Conservation (phyloP, 2,888 invertebrate species). For the Physocephala rufipes region DNA sequence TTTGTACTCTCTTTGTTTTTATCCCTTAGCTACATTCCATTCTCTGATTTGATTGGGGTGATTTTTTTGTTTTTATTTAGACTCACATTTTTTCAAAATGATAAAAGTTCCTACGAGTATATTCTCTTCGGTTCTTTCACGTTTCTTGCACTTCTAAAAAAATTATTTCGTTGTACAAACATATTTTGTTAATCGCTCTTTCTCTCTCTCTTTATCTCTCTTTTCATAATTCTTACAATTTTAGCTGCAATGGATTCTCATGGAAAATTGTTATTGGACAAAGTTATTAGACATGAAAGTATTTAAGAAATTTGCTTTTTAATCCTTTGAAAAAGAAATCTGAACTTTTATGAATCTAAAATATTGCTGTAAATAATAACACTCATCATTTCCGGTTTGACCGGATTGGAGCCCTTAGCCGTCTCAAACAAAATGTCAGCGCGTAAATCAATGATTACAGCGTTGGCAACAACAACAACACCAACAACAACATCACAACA, state of each 20-base stretch:
- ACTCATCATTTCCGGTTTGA: conserved; percentile 3
- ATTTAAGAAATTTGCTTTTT: not conserved
- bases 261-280: not conserved
- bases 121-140: too few relatives aligned
- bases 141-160: too few relatives aligned
- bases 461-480: conserved; percentile 38
- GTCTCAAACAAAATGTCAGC: conserved; percentile 45
- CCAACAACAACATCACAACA: conserved; percentile 40
- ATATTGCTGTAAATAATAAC: not conserved
- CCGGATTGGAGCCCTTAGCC: conserved; percentile 31
- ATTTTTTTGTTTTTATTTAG: too few relatives aligned
- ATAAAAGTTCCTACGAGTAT: too few relatives aligned
- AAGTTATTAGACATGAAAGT: too few relatives aligned
- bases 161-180: not conserved
- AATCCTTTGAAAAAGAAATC: too few relatives aligned
- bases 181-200: not conserved
- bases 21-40: too few relatives aligned
- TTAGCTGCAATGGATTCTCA: not conserved
- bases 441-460: conserved; percentile 41
- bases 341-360: conserved; percentile 7
- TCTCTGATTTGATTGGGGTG: too few relatives aligned
- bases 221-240: conserved; percentile 2
- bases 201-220: too few relatives aligned
- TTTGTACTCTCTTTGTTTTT: too few relatives aligned
- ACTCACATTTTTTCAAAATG: too few relatives aligned